Evolutionary conservation across 2,888 invertebrate genomes (phyloP), one percentile per base, ranked within the genome.

Genomic region (Linyphia triangularis): DNA sequence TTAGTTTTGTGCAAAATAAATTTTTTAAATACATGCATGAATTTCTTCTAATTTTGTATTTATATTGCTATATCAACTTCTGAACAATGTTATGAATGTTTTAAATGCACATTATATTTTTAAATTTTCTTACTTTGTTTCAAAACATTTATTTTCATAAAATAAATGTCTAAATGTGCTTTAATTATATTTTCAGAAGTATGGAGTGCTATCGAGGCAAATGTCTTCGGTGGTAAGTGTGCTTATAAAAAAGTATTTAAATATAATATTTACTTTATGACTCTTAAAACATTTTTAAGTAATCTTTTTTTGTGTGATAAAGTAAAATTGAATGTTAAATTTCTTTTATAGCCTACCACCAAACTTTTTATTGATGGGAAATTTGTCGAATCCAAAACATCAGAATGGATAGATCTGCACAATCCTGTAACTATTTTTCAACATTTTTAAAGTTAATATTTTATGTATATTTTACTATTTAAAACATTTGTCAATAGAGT

Each of bases 351-450:
- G 90, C 92, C 96, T 0, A 96, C 96, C 6, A 97, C 98, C 26
- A 99, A 99, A 93, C 95, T 99, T 89, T 99, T 97, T 93, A 97
- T 99, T 91, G 96, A 99, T 94, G 99, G 99, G 83, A 95, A 98
- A 93, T 96, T 97, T 93, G 93, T 94, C 89, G 99, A 99, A 90
- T 99, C 99, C 0, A 96, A 98, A 93, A 95, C 98, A 0, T 95
- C 93, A 26, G 96, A 99, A 91, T 99, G 97, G 96, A 96, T 99
- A 91, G 98, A 99, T 92, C 95, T 99, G 10, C 96, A 97, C 91
- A 96, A 99, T 93, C 99, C 99, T 65, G 94, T 94, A 92, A 92
- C 93, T 92, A 61, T 61, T 13, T 24, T 24, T 69, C 57, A 2
- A 51, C 57, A 2, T 30, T 7, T 70, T 40, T 70, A n/a, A n/a